Percentiles rank a stretch among this genome's conserved stretches.
Conservation (phyloP, 2,888 invertebrate genomes). For the Pseudeuparius sepicola region DNA sequence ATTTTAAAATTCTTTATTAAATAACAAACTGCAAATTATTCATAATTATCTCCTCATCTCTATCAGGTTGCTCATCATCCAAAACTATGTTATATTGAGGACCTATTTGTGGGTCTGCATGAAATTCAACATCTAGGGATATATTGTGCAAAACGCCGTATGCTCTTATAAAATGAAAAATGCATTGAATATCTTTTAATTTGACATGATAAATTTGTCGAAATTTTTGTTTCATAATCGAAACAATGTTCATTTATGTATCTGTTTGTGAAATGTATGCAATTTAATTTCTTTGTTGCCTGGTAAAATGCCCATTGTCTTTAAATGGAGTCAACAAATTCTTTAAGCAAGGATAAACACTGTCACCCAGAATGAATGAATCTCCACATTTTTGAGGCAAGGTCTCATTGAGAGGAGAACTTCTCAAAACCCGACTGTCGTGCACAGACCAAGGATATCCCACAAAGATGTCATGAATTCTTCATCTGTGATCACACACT, state of each 20-base stretch:
- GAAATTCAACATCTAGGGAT: too few relatives aligned
- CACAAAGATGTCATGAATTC: slow-evolving; percentile 21
- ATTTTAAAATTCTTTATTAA: too few relatives aligned
- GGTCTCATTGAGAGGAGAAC: slow-evolving; percentile 13
- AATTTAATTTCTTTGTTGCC: slow-evolving; percentile 8
- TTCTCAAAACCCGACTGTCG: slow-evolving; percentile 20
- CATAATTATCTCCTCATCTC: too few relatives aligned
- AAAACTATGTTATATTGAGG: too few relatives aligned
- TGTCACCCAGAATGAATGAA: slow-evolving; percentile 21
- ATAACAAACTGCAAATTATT: too few relatives aligned
- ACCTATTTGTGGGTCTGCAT: too few relatives aligned
- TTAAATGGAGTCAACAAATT: slow-evolving; percentile 20
- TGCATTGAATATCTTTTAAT: slow-evolving; percentile 4
- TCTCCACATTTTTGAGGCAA: slow-evolving; percentile 19
- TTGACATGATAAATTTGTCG: slow-evolving; percentile 9
- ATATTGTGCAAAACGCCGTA: too few relatives aligned
- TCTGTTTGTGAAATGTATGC: slow-evolving; percentile 4
- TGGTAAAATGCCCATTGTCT: slow-evolving; percentile 17
- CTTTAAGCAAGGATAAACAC: slow-evolving; percentile 21
- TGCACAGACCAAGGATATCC: slow-evolving; percentile 25
- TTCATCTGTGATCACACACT: slow-evolving; percentile 21
- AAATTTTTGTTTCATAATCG: slow-evolving; percentile 10
- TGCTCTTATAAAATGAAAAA: slow-evolving; percentile 5
- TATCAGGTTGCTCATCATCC: too few relatives aligned
- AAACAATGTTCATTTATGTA: slow-evolving; percentile 8